phyloP scores from a whole-genome alignment of 2,797 vertebrate species.

The Pseudocheirus occidentalis region DNA sequence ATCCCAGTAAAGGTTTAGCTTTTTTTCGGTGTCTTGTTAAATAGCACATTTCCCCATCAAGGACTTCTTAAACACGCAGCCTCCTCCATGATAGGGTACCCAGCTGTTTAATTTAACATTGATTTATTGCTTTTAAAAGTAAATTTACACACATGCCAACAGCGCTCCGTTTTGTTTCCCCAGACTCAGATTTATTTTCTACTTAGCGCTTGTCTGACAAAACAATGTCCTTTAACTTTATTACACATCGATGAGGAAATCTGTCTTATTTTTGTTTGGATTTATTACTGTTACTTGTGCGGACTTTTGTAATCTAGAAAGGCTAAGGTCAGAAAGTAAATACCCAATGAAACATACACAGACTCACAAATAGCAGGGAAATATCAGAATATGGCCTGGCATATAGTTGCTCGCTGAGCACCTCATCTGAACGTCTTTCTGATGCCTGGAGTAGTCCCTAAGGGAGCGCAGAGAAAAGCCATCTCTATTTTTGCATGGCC shows the following conservation, averaged over 20 bases:
- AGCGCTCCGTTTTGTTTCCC: conserved; percentile 82
- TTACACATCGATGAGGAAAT: conserved; percentile 82
- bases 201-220: conserved; percentile 85
- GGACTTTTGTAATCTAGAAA: conserved; percentile 75
- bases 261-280: conserved; percentile 80
- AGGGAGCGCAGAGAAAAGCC: neutral
- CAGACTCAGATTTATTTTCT: conserved; percentile 85
- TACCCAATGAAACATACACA: conserved; percentile 55
- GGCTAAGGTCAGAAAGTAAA: conserved; percentile 66
- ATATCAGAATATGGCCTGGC: conserved; percentile 44
- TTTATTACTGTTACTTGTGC: conserved; percentile 81
- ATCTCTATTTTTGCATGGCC: neutral
- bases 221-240: conserved; percentile 86
- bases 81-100: conserved; percentile 76
- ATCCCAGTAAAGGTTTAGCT: conserved; percentile 43
- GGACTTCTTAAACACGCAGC: conserved; percentile 71
- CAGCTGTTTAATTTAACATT: conserved; percentile 87
- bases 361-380: conserved; percentile 63
- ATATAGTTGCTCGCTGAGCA: conserved; percentile 36
- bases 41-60: conserved; percentile 63
- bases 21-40: conserved; percentile 62
- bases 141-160: conserved; percentile 84
- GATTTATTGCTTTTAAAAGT: conserved; percentile 88
- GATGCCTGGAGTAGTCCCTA: neutral
- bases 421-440: neutral